phyloP scores from a whole-genome alignment of 1,140 invertebrate genomes.

The Drosophila chauvacae region DNA sequence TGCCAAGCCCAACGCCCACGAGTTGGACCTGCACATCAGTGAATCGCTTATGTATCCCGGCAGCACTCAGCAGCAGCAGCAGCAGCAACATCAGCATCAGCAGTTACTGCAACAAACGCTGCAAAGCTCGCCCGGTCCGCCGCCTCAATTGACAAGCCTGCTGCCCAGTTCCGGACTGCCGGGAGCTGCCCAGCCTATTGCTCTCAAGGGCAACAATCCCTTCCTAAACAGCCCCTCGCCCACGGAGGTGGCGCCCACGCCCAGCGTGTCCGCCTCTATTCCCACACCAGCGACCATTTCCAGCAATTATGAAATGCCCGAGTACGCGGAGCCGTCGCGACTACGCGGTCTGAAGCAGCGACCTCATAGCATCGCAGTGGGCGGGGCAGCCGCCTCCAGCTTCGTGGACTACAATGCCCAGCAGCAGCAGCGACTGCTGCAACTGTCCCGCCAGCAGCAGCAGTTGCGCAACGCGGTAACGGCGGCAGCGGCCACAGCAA shows the following conservation, averaged over 20 bases:
- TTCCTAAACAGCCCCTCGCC: slow-evolving; percentile 80
- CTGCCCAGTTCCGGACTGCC: slow-evolving; percentile 64
- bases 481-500: slow-evolving; percentile 31
- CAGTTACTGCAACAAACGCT: slow-evolving; percentile 55
- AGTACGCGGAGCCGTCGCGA: slow-evolving; percentile 78
- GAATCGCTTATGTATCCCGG: slow-evolving; percentile 72
- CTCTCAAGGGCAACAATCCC: slow-evolving; percentile 79
- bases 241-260: slow-evolving; percentile 57
- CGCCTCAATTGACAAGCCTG: slow-evolving; percentile 72
- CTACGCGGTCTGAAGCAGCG: slow-evolving; percentile 75
- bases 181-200: slow-evolving; percentile 72
- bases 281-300: slow-evolving; percentile 19
- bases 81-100: slow-evolving; percentile 29
- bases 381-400: slow-evolving; percentile 44
- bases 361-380: slow-evolving; percentile 79
- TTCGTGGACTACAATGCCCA: slow-evolving; percentile 77
- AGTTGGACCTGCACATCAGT: slow-evolving; percentile 75
- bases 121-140: slow-evolving; percentile 67
- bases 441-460: slow-evolving; percentile 77
- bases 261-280: slow-evolving; percentile 13
- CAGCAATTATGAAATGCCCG: slow-evolving; percentile 72
- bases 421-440: slow-evolving; percentile 79
- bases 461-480: slow-evolving; percentile 75
- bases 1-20: slow-evolving; percentile 63
- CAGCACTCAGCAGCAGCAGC: slow-evolving; percentile 57